Base-by-base conservation (phyloP, 1,140 invertebrate genomes). In the Drosophila sturtevanti region DNA sequence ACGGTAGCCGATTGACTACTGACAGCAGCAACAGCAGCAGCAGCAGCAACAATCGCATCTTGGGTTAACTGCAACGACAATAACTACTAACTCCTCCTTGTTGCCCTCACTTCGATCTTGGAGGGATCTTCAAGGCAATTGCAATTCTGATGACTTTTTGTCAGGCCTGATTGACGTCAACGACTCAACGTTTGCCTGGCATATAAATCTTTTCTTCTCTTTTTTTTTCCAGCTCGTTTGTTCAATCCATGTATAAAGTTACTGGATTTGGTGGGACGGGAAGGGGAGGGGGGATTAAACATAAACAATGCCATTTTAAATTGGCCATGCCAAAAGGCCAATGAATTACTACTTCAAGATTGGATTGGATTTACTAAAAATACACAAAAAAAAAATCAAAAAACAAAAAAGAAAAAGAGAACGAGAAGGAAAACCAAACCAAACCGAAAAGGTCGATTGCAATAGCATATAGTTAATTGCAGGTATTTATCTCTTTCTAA, bases 261-360 rank as follows among this genome's bases (percentile, higher is more conserved):
- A 6, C 16, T 44, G 27, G 5, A 0, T 44, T 18, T 14, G 7
- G 5, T 48, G 16, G 41, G 41, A 9, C 10, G 2, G 41, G 41
- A 54, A 60, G 75, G 71, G 80, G 2, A 16, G 41, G 59, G 66
- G 75, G 71, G 80, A 89, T 89, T 89, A 89, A 79, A 74, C 79
- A 89, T 89, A 85, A 89, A 89, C 85, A 81, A 87, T 89, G 85
- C 70, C 81, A 82, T 63, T 89, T 89, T 89, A 89, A 89, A 89
- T 89, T 89, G 85, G 84, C 84, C 70, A 85, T 89, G 71, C 70
- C 78, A 68, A 48, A 48, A 48, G 41, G 41, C 41, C 73, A 85
- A 89, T 89, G 81, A 89, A 76, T 89, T 89, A 89, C 81, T 78
- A 77, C 75, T 69, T 58, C 65, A 67, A 67, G 74, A 55, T 77